Evolutionary conservation across 2,888 invertebrate genomes (phyloP).

Genomic region (Drosophila prostipennis): DNA sequence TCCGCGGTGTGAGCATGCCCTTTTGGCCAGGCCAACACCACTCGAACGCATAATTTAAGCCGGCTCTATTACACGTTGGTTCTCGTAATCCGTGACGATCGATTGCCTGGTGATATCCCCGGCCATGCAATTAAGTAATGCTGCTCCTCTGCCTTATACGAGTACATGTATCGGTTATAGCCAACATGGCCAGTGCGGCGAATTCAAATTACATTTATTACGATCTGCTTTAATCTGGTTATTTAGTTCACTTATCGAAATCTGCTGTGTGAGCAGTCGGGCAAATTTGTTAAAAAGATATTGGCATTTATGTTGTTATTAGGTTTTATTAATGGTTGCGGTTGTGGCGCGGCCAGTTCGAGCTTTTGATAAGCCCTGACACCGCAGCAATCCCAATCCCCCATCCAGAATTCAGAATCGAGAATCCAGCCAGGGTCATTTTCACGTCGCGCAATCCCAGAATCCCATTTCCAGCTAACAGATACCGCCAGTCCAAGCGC

Average conservation of each 20-base stretch:
- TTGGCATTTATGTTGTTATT: conserved; percentile 72
- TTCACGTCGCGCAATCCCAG: conserved; percentile 60
- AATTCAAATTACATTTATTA: conserved; percentile 83
- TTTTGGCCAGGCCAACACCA: conserved; percentile 28
- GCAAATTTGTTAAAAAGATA: conserved; percentile 61
- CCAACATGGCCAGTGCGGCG: conserved; percentile 43
- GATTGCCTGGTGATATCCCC: conserved; percentile 71
- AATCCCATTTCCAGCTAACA: conserved; percentile 59
- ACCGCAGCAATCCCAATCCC: conserved; percentile 33
- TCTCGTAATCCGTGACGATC: conserved; percentile 78
- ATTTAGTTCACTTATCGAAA: conserved; percentile 82
- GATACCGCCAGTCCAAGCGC: conserved; percentile 43
- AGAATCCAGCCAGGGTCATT: conserved; percentile 17
- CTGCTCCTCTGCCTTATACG: conserved; percentile 31
- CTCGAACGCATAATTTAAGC: conserved; percentile 67
- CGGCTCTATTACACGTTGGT: conserved; percentile 65
- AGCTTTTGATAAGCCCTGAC: conserved; percentile 56
- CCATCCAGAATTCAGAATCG: background rate
- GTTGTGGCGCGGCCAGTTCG: conserved; percentile 10
- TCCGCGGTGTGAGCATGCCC: conserved; percentile 50
- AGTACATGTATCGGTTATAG: too few species aligned
- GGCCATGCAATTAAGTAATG: conserved; percentile 75
- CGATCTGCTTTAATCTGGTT: conserved; percentile 77
- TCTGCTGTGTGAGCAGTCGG: conserved; percentile 71
- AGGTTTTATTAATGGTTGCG: conserved; percentile 72